Evolutionary conservation across 1,140 invertebrate species (phyloP).

Genomic region (Neomicropteryx cornuta): DNA sequence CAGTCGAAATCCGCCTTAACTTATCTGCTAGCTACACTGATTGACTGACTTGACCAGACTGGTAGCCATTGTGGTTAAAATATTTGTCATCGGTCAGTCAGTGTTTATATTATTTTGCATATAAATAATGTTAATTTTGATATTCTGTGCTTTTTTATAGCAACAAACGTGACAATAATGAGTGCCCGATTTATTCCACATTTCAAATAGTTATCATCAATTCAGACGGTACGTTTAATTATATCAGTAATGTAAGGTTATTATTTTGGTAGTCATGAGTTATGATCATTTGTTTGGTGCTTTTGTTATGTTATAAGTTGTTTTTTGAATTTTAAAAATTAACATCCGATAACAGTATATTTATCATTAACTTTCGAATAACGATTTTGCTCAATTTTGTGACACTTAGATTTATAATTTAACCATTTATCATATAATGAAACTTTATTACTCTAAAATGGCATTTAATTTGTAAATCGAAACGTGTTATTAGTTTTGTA

Average conservation of each 20-base stretch:
- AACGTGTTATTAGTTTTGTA: too few relatives aligned
- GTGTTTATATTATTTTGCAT: too few relatives aligned
- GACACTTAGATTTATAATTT: neutral
- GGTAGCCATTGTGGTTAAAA: too few relatives aligned
- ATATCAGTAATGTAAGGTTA: slow-evolving; percentile 9
- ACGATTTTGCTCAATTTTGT: slow-evolving; percentile 2
- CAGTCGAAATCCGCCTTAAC: too few relatives aligned
- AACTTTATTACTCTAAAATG: too few relatives aligned
- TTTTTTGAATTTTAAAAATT: neutral
- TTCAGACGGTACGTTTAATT: slow-evolving; percentile 8
- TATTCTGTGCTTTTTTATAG: slow-evolving; percentile 6
- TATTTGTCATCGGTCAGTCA: too few relatives aligned
- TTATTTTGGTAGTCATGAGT: slow-evolving; percentile 6
- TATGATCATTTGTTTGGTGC: slow-evolving; percentile 4
- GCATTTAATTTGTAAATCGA: too few relatives aligned
- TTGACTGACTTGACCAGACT: too few relatives aligned
- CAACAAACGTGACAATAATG: slow-evolving; percentile 9
- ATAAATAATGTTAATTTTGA: slow-evolving; percentile 6
- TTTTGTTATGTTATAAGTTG: slow-evolving; percentile 4
- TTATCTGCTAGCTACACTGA: too few relatives aligned
- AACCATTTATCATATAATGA: neutral
- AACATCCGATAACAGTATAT: neutral
- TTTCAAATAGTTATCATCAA: slow-evolving; percentile 2
- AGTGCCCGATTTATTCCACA: slow-evolving; percentile 6
- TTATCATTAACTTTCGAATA: neutral